These are phyloP conservation scores for Aurelia coerulea DNA, from an alignment of 30 jellyfish, hydroid and myxozoan species.

Conservation along the genomic window DNA sequence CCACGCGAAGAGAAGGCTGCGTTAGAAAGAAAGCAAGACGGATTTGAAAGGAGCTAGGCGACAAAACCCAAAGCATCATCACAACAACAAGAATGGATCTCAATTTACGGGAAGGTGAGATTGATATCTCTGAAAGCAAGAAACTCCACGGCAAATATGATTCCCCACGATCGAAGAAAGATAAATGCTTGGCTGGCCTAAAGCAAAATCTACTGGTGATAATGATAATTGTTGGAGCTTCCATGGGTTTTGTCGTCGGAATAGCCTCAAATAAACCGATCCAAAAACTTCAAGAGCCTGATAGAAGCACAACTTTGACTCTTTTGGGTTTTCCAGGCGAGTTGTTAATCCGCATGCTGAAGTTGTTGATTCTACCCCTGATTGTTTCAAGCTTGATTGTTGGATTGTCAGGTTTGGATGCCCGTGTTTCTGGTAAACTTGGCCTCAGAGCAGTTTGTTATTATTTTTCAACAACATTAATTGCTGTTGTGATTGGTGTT, in stretches of 20 bases:
- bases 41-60: not conserved
- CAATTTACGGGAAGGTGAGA: slow-evolving; percentile 56
- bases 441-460: slow-evolving; percentile 89
- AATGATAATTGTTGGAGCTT: slow-evolving; percentile 75
- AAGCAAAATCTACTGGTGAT: slow-evolving; percentile 74
- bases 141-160: slow-evolving; percentile 36
- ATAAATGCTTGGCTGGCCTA: slow-evolving; percentile 48
- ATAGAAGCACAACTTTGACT: slow-evolving; percentile 67
- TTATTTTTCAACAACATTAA: slow-evolving; percentile 79
- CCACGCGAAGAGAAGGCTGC: not conserved
- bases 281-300: slow-evolving; percentile 81
- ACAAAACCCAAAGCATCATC: not conserved
- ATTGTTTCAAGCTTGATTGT: slow-evolving; percentile 87
- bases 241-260: slow-evolving; percentile 86
- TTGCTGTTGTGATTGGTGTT: slow-evolving; percentile 93
- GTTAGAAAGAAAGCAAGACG: not conserved
- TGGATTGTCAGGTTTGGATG: slow-evolving; percentile 85
- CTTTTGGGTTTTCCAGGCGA: slow-evolving; percentile 97
- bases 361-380: slow-evolving; percentile 85
- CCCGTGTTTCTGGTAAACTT: slow-evolving; percentile 83
- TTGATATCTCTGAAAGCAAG: slow-evolving; percentile 42
- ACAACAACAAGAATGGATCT: slow-evolving; percentile 34
- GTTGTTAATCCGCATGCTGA: slow-evolving; percentile 78
- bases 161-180: slow-evolving; percentile 33
- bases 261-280: slow-evolving; percentile 63